Base-by-base conservation (phyloP, 2,888 invertebrate species). In the Sicus ferrugineus region DNA sequence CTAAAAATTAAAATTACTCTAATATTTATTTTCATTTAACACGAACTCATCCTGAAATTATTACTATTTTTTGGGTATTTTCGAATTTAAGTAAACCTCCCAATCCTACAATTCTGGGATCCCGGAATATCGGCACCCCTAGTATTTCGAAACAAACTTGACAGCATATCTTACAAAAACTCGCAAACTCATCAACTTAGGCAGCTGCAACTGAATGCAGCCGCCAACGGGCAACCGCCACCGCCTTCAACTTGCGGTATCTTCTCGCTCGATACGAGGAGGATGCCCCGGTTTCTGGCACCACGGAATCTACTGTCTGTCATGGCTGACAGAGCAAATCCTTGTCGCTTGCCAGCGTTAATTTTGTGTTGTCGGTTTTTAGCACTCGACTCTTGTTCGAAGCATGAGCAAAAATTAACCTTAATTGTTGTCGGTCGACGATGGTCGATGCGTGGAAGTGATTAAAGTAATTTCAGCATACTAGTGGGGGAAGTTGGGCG, bases 401-500 rank as follows among this genome's bases (percentile, higher is more conserved):
- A 46, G 28, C 46, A 48, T 46, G 62, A 46, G n/a, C n/a, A 46
- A 48, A 14, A 62, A 50, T 46, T 46, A 62, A 48, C 48, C 62
- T 62, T 62, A 46, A 62, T 62, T 62, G 62, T 28, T 46, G 46
- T 28, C 46, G 28, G 11, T 62, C 62, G 62, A 28, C 48, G 46
- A 62, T 46, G n/a, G 19, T 50, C 46, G 48, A 19, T 30, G 46
- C 26, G 14, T 38, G 31, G 62, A 42, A 34, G 61, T 28, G 30
- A 42, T 48, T 46, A 9, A 46, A 26, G 19, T 9, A 28, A 48
- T 62, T 42, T 46, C 7, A 46, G 28, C 19, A 48, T 14, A n/a
- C 26, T 42, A 38, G n/a, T 28, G 26, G 4, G 23, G 48, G 14
- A n/a, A 5, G 28, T n/a, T 3, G 6, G n/a, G 16, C 48, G 46